A percentile compares a stretch with the other conserved stretches of the same genome.
Conservation (phyloP, 1,140 invertebrate species). For the Eufriesea mexicana region DNA sequence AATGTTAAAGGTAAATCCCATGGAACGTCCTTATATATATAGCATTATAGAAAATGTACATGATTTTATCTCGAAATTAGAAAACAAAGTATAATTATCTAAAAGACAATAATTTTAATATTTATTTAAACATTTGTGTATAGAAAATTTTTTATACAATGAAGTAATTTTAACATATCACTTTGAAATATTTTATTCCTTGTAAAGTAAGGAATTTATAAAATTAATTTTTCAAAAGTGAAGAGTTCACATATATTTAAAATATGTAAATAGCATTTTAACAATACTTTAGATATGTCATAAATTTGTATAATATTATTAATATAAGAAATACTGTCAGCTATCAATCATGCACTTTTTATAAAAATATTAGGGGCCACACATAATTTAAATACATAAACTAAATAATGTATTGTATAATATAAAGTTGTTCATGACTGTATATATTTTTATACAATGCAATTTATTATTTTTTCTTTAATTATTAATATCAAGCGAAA, state of each 20-base stretch:
- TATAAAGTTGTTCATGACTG: neutral
- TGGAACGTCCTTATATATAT: conserved; percentile 89
- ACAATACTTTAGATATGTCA: neutral
- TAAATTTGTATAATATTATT: neutral
- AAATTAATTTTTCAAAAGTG: neutral
- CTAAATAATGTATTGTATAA: neutral
- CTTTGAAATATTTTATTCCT: neutral
- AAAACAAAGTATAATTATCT: conserved; percentile 80
- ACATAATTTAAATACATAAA: neutral
- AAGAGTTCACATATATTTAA: neutral
- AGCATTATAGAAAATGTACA: conserved; percentile 85
- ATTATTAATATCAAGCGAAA: neutral
- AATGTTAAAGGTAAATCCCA: conserved; percentile 89
- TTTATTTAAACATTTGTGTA: conserved; percentile 27
- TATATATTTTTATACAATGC: conserved; percentile 23
- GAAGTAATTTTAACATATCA: neutral
- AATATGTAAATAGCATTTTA: conserved; percentile 15
- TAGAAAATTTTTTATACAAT: conserved; percentile 34
- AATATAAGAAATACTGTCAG: neutral
- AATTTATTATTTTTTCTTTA: neutral
- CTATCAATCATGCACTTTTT: neutral
- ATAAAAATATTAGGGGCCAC: neutral
- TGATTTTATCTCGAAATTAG: conserved; percentile 83
- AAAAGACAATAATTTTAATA: conserved; percentile 20
- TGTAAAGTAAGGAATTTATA: neutral